These are phyloP conservation scores for Drosophila auraria DNA, from an alignment of 1,140 invertebrate species.

Conservation along the genomic window DNA sequence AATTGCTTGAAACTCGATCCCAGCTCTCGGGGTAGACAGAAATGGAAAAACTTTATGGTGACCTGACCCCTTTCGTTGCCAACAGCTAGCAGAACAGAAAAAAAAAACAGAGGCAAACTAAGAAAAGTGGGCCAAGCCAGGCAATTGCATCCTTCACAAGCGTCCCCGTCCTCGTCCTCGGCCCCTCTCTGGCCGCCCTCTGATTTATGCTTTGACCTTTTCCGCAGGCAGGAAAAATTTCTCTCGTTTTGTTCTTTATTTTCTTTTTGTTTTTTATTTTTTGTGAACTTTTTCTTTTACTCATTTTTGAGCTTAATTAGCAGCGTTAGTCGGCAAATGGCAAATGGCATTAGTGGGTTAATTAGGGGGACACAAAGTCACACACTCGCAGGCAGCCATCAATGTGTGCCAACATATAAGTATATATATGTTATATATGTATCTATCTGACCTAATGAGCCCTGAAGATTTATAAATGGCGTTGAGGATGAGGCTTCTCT, in stretches of 20 bases:
- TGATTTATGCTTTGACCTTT: constrained; percentile 83
- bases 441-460: constrained; percentile 58
- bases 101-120: neutral
- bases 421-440: constrained; percentile 2
- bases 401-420: constrained; percentile 60
- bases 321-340: constrained; percentile 67
- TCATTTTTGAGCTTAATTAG: constrained; percentile 77
- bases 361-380: constrained; percentile 58
- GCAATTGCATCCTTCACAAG: constrained; percentile 63
- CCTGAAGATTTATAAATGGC: constrained; percentile 24
- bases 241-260: constrained; percentile 32
- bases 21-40: constrained; percentile 26
- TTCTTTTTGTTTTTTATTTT: constrained; percentile 5
- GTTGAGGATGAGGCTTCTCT: too few species aligned
- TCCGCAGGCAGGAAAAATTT: constrained; percentile 70
- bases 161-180: neutral
- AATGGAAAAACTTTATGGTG: constrained; percentile 57
- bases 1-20: constrained; percentile 50
- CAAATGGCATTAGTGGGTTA: constrained; percentile 78
- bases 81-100: neutral
- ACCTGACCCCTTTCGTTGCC: constrained; percentile 47
- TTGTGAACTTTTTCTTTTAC: constrained; percentile 25
- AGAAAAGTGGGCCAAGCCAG: constrained; percentile 66
- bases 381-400: constrained; percentile 42
- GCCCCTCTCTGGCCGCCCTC: constrained; percentile 6